These are phyloP conservation scores for Hozukius guyotensis DNA, from an alignment of 2,797 vertebrate species.

Conservation along the genomic window DNA sequence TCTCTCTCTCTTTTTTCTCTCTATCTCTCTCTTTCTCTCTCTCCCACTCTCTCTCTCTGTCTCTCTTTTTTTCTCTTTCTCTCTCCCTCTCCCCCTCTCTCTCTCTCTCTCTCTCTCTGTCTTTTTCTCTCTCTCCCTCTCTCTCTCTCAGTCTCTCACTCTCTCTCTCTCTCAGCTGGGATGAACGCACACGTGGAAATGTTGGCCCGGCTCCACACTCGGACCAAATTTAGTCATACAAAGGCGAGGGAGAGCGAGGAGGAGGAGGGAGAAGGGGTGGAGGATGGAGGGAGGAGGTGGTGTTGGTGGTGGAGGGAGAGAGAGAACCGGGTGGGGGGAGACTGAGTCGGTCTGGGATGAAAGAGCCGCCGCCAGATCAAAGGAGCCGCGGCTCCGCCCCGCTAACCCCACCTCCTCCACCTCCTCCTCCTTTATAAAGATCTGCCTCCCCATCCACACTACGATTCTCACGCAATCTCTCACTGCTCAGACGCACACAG, in stretches of 20 bases:
- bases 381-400: conserved; percentile 88
- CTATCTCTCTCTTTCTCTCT: conserved; percentile 41
- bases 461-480: conserved; percentile 84
- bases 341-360: conserved; percentile 79
- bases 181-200: conserved; percentile 97
- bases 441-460: conserved; percentile 78
- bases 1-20: too few relatives aligned
- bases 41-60: conserved; percentile 69
- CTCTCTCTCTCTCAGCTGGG: conserved; percentile 90
- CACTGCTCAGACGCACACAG: conserved; percentile 44
- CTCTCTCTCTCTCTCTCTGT: conserved; percentile 77
- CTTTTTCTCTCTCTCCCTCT: conserved; percentile 72
- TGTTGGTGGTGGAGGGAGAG: conserved; percentile 63
- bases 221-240: conserved; percentile 99
- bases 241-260: conserved; percentile 83
- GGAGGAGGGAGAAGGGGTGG: conserved; percentile 63
- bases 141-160: conserved; percentile 39
- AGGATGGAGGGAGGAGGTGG: conserved; percentile 66
- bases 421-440: conserved; percentile 87
- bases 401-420: conserved; percentile 87
- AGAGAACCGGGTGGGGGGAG: conserved; percentile 68
- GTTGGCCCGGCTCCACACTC: conserved; percentile 92
- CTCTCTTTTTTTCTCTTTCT: conserved; percentile 21
- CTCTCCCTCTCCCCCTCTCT: conserved; percentile 44
- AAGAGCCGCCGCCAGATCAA: conserved; percentile 96